phyloP scores from a whole-genome alignment of 1,140 invertebrate genomes.

The Drosophila persimilis region DNA sequence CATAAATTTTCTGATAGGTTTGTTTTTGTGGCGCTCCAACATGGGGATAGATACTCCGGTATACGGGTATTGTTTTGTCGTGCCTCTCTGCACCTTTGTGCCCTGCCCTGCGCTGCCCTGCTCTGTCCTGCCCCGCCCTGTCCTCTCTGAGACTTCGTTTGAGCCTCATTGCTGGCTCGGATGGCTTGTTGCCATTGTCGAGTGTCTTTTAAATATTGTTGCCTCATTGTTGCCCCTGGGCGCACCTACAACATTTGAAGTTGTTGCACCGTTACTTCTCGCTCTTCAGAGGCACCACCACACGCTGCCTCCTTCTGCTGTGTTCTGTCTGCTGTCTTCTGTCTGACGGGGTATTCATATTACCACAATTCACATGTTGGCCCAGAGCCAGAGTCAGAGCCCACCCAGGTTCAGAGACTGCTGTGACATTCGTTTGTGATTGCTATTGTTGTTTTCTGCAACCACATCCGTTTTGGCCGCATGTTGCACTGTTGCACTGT shows the following conservation, averaged over 20 bases:
- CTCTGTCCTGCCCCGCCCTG: background rate
- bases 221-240: constrained; percentile 24
- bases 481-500: constrained; percentile 20
- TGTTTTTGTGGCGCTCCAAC: constrained; percentile 37
- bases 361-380: constrained; percentile 50
- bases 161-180: constrained; percentile 8
- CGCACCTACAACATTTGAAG: constrained; percentile 40
- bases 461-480: constrained; percentile 59
- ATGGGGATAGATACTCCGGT: constrained; percentile 2
- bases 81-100: constrained; percentile 14
- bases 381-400: constrained; percentile 12
- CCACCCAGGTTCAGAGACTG: constrained; percentile 51
- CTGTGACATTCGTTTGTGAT: constrained; percentile 44
- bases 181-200: constrained; percentile 18
- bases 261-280: constrained; percentile 48
- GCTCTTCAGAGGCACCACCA: constrained; percentile 12
- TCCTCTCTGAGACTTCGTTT: constrained; percentile 13
- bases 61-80: constrained; percentile 13
- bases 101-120: constrained; percentile 5
- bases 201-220: constrained; percentile 33
- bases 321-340: no score
- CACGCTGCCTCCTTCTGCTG: no score
- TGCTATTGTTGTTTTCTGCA: constrained; percentile 40
- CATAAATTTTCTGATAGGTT: constrained; percentile 56
- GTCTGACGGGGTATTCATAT: constrained; percentile 33